Base-by-base conservation (phyloP, 2,797 vertebrate genomes). In the Sylvilagus floridanus region DNA sequence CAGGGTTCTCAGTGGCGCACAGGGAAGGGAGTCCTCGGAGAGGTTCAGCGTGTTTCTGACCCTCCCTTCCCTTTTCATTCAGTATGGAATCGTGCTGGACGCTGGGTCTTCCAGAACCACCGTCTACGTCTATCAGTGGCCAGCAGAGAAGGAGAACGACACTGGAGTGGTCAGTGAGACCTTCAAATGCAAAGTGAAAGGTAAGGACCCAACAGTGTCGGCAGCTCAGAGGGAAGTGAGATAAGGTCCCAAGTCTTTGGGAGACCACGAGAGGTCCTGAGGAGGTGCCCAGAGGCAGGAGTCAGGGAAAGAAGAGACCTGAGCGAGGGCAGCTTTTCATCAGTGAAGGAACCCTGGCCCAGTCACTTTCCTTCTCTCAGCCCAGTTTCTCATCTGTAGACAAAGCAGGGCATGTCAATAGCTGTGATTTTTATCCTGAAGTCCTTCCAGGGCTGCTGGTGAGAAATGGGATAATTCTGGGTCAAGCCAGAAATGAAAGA, bases 1-100 rank as follows among this genome's bases (percentile, higher is more conserved):
- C 0, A 3, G 47, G 21, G 24, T 37, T 83, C 52, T 78, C 37
- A 7, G 47, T 4, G n/a, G 32, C 10, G 37, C 81, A 6, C 32
- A 5, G 52, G 63, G 68, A 66, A 71, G 66, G 42, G 42, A n/a
- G 14, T 30, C 28, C 21, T 35, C 52, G 5, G 77, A 26, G 32
- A 28, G 50, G 35, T 16, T 47, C 66, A 22, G 22, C 19, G 37
- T 7, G 0, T 24, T 28, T 75, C 69, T 86, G 21, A 95, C 78
- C 37, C 52, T 79, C 22, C 13, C 11, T 76, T 21, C 6, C 7
- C 10, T 22, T 69, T 81, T 63, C 28, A 30, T 87, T n/a, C 94
- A 99, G 99, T 99, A 99, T 85, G 99, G 99, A 50, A 99, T 99
- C 63, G 99, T 99, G 76, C 98, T 99, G 86, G 99, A 99, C 89